Base-by-base conservation (phyloP, 1,140 invertebrate genomes). In the Rhopalosiphum padi region DNA sequence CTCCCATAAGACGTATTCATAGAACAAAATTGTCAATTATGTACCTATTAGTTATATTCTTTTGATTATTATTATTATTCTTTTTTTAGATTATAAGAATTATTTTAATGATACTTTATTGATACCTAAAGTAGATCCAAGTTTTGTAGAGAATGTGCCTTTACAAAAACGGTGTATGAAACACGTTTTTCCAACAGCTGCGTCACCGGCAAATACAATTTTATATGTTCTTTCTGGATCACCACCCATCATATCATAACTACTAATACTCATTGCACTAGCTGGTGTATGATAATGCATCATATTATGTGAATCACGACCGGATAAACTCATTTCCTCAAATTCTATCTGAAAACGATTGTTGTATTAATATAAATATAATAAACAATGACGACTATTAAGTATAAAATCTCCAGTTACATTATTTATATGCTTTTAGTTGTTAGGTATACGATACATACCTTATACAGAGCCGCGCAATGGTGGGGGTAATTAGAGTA, bases 161-260 rank as follows among this genome's bases (percentile, higher is more conserved):
- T 96, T 96, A 94, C 96, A 96, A 30, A 97, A 95, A 51, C 96
- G 94, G 94, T 96, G 96, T 77, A 97, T 97, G 94, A 97, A 96
- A 94, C 96, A 96, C 7, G 96, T 96, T 95, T 97, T 97, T 25
- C 97, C 97, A 2, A 97, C 97, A 23, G 96, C 96, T 1, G 97
- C 96, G 95, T 97, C 97, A 0, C 97, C 97, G 51, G 96, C 96
- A 93, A 97, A 95, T 15, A 97, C 96, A 7, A 97, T 95, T 95
- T 97, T 96, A 94, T 96, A 97, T 55, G 96, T 96, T 89, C 96
- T 94, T 68, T 97, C 96, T 22, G 96, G 96, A 15, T 96, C 95
- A 15, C 96, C 95, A 23, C 82, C 51, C 3, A 94, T 94, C 1
- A 95, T 94, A 87, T 96, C 95, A 90, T 94, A 94, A 87, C 94